phyloP scores from a whole-genome alignment of 2,113 vertebrate species.

The Aphyosemion australe region DNA sequence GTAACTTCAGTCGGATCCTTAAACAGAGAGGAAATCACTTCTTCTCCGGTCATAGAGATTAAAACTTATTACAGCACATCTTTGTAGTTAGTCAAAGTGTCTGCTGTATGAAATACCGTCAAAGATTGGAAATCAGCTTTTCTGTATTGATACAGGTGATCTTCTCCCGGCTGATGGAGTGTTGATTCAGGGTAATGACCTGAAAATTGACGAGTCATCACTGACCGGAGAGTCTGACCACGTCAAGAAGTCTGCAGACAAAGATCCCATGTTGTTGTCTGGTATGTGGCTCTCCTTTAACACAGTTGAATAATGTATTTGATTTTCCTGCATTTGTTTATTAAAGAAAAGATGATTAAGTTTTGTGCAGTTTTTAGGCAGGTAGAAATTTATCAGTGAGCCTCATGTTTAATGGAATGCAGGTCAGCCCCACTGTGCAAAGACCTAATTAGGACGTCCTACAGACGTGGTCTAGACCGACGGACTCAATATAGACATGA shows the following conservation, averaged over 20 bases:
- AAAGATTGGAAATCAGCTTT: background rate
- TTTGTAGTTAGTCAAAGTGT: background rate
- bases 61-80: background rate
- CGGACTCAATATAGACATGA: no score
- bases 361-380: background rate
- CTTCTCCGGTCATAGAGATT: background rate
- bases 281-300: conserved; percentile 75
- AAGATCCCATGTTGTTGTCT: conserved; percentile 97
- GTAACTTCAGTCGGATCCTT: conserved; percentile 16
- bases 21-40: background rate
- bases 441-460: no score
- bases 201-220: conserved; percentile 98
- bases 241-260: conserved; percentile 92
- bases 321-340: background rate
- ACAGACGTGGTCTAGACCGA: no score
- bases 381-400: background rate
- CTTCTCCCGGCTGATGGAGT: conserved; percentile 94
- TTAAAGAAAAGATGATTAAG: background rate
- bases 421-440: no score
- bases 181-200: conserved; percentile 96
- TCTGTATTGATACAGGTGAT: conserved; percentile 82
- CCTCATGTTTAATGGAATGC: background rate
- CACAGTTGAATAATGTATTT: background rate
- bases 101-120: background rate
- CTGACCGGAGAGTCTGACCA: conserved; percentile 98